Percentiles rank a stretch among this genome's conserved stretches.
These are phyloP conservation scores for Orussus abietinus DNA, from an alignment of 1,140 invertebrate species.

Conservation along the genomic window DNA sequence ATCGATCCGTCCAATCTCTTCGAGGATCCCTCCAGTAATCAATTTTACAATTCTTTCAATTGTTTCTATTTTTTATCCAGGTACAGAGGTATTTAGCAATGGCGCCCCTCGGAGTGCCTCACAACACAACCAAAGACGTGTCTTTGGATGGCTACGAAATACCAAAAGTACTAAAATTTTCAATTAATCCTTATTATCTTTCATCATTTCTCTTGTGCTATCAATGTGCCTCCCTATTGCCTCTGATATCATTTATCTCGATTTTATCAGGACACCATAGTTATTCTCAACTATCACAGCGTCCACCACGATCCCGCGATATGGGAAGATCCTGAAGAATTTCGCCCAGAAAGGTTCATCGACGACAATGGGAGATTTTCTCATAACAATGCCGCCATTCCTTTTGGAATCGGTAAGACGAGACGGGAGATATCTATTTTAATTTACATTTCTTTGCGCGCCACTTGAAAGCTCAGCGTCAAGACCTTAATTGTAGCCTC, in stretches of 20 bases:
- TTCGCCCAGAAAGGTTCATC: slow-evolving; percentile 71
- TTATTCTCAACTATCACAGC: slow-evolving; percentile 66
- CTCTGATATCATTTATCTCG: slow-evolving; percentile 15
- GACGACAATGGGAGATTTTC: slow-evolving; percentile 58
- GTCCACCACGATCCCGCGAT: slow-evolving; percentile 63
- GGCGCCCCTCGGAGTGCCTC: slow-evolving; percentile 61
- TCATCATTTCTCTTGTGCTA: no score
- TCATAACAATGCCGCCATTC: slow-evolving; percentile 59
- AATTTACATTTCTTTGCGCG: no score
- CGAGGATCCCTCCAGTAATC: not conserved
- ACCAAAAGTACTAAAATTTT: slow-evolving; percentile 56
- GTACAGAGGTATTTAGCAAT: slow-evolving; percentile 58
- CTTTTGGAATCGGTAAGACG: slow-evolving; percentile 68
- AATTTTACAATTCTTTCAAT: slow-evolving; percentile 1
- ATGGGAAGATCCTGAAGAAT: slow-evolving; percentile 68
- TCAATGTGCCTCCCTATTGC: no score
- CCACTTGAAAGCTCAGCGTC: no score
- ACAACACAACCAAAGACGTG: slow-evolving; percentile 56
- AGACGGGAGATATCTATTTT: no score
- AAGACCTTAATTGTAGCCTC: no score
- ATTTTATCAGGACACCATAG: slow-evolving; percentile 60
- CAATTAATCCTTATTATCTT: no score
- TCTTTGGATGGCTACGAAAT: slow-evolving; percentile 59
- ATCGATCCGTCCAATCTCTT: not conserved
- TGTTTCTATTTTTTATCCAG: slow-evolving; percentile 53